Conservation (phyloP, 2,797 vertebrate species). For the Poeciliopsis turneri region DNA sequence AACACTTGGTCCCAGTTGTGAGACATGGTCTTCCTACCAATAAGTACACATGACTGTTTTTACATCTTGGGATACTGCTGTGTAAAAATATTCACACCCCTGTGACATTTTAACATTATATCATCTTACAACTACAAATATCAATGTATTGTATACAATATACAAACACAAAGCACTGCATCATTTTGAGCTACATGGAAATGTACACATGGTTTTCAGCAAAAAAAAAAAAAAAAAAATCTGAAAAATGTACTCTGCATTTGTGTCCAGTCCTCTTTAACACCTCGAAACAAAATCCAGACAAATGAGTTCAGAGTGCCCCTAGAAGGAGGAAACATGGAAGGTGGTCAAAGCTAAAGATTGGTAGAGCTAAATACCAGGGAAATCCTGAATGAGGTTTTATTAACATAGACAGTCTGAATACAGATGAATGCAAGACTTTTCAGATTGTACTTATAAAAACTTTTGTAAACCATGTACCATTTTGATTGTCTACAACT, state of each 20-base stretch:
- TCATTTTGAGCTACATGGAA: neutral
- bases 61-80: neutral
- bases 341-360: neutral
- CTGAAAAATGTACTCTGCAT: neutral
- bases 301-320: no score
- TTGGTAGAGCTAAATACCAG: neutral
- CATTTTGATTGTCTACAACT: neutral
- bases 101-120: neutral
- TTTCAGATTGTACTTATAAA: neutral
- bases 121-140: neutral
- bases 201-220: neutral
- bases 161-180: neutral
- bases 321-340: neutral
- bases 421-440: neutral
- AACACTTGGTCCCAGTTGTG: constrained; percentile 77
- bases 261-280: neutral
- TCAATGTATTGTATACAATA: neutral
- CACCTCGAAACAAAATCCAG: neutral
- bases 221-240: neutral
- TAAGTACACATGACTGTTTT: neutral
- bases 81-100: neutral
- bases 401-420: neutral
- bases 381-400: neutral
- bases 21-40: constrained; percentile 71
- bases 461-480: neutral